These are phyloP conservation scores for Pelobates cultripes DNA, from an alignment of 2,797 vertebrate genomes.

Conservation along the genomic window DNA sequence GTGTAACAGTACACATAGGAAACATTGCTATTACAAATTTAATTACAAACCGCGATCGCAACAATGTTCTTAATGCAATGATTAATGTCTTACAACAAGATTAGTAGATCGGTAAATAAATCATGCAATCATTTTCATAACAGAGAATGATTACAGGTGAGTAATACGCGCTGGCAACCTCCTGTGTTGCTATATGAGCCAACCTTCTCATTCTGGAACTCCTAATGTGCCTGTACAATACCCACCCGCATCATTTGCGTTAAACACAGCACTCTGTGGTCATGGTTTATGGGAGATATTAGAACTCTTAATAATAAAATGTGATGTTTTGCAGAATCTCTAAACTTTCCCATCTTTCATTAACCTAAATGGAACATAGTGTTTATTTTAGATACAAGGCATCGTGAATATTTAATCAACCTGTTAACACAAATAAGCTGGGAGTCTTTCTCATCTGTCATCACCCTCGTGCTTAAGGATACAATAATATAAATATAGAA, in stretches of 20 bases:
- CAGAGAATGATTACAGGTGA: background rate
- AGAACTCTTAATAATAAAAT: constrained; percentile 5
- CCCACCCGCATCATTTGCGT: background rate
- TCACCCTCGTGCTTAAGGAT: background rate
- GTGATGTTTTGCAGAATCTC: background rate
- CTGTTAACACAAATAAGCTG: constrained; percentile 6
- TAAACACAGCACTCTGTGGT: background rate
- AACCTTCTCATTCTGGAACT: background rate
- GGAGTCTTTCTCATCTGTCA: constrained; percentile 5
- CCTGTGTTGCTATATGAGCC: background rate
- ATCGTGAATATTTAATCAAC: constrained; percentile 37
- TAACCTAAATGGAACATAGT: constrained; percentile 13
- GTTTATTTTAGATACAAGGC: constrained; percentile 15
- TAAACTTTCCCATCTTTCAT: constrained; percentile 30
- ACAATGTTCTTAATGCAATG: background rate
- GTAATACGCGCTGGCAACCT: background rate
- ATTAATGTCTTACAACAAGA: background rate
- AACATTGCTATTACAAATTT: too few species aligned
- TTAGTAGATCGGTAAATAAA: background rate
- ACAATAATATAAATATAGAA: background rate
- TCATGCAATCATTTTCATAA: background rate
- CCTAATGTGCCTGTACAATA: background rate
- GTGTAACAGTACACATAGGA: background rate
- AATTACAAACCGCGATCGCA: background rate
- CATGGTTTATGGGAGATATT: background rate